These are phyloP conservation scores for Halcyon leucocephala DNA, from an alignment of 2,797 vertebrate genomes.

Conservation along the genomic window DNA sequence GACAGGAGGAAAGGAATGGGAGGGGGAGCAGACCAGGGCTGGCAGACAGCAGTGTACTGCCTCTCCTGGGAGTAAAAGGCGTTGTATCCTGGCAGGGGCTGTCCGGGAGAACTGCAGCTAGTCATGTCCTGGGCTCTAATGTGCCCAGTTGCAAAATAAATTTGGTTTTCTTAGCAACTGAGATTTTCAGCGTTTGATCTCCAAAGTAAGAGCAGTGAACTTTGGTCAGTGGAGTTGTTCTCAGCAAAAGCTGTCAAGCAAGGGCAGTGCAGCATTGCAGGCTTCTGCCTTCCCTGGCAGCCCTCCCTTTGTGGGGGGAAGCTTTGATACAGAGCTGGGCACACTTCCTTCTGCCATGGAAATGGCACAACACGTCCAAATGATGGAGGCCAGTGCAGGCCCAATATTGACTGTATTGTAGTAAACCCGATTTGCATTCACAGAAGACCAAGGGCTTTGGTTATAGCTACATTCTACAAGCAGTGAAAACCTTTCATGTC, in stretches of 20 bases:
- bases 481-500: neutral
- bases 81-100: neutral
- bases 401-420: neutral
- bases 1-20: neutral
- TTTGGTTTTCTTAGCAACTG: neutral
- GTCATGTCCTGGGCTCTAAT: neutral
- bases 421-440: neutral
- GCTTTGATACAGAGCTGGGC: neutral
- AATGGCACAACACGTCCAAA: neutral
- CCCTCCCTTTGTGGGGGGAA: neutral
- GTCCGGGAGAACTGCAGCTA: neutral
- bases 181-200: neutral
- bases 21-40: neutral
- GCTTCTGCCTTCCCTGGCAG: neutral
- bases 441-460: neutral
- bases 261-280: neutral
- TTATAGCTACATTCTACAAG: neutral
- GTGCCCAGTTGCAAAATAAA: neutral
- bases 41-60: neutral
- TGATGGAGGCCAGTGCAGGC: neutral
- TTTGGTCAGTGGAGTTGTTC: neutral
- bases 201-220: neutral
- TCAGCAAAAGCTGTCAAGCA: neutral
- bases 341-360: neutral
- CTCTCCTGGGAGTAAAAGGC: neutral